Base-by-base conservation (phyloP, 2,888 invertebrate species). In the Caradrina kadenii region DNA sequence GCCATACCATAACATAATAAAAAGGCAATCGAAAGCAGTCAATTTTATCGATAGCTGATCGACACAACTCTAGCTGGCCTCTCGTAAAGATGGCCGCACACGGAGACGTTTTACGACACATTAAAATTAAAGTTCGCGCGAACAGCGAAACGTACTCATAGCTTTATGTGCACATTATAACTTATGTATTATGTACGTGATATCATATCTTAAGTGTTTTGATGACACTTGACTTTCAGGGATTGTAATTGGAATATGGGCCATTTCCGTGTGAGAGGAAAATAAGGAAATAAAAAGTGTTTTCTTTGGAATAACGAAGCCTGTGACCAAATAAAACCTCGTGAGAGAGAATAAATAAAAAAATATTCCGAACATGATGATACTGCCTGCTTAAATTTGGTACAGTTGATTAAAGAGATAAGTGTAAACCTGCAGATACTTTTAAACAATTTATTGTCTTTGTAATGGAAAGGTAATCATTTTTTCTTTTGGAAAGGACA, bases 101-200 rank as follows among this genome's bases (percentile, higher is more conserved):
- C 80, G 56, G 63, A 52, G 76, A 19, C 42, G 61, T 61, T 84
- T 85, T 83, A 84, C 55, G 85, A 74, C 71, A 56, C 84, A 83
- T 83, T 81, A 84, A 85, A 84, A 85, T 83, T 85, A 83, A 85
- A 84, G 71, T 80, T 76, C 48, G 22, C 73, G 62, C 52, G 73
- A 81, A 84, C 84, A 84, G 73, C 73, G 81, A 80, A 84, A 83
- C 60, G 61, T 81, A 84, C 84, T 84, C 69, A 48, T 71, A 77
- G 70, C 31, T 66, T 77, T 71, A 78, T 71, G 56, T 42, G 39
- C 21, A 55, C 39, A 50, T 53, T 31, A 75, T 17, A 56, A 35
- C 19, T 62, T 2, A n/a, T 62, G 49, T 45, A 50, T 76, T 22
- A 69, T 53, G 59, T 58, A 63, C 45, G 26, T 60, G 48, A 50